Conservation (phyloP, 64 coral and sea anemone genomes). For the Stylophora pistillata region DNA sequence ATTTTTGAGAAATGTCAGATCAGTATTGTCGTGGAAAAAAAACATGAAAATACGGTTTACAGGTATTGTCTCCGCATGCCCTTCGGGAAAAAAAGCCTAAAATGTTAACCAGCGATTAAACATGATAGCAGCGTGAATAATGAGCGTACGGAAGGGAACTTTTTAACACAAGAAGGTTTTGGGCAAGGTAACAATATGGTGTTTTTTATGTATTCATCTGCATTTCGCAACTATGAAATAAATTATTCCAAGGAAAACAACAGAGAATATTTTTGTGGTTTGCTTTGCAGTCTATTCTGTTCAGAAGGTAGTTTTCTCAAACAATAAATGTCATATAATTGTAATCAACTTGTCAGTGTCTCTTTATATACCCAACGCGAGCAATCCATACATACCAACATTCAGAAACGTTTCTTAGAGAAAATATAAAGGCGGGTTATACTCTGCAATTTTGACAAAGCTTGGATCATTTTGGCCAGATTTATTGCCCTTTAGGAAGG, state of each 20-base stretch:
- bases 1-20: no score
- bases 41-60: no score
- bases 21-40: no score
- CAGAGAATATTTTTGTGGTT: neutral
- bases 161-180: neutral
- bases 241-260: neutral
- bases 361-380: neutral
- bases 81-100: neutral
- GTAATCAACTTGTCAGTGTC: slow-evolving; percentile 9
- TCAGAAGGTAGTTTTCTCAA: neutral
- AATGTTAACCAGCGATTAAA: neutral
- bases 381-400: neutral
- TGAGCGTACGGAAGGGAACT: neutral
- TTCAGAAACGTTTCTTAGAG: neutral
- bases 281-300: neutral
- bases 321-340: neutral
- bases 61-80: neutral
- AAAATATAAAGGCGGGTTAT: neutral
- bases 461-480: neutral
- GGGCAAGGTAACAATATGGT: neutral
- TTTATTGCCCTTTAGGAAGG: neutral
- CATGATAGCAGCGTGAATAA: neutral
- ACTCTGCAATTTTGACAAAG: neutral
- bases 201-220: neutral
- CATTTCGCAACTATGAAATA: neutral